Evolutionary conservation across 2,888 invertebrate genomes (phyloP), one percentile per base, ranked within the genome.

Genomic region (Microctonus hyperodae): DNA sequence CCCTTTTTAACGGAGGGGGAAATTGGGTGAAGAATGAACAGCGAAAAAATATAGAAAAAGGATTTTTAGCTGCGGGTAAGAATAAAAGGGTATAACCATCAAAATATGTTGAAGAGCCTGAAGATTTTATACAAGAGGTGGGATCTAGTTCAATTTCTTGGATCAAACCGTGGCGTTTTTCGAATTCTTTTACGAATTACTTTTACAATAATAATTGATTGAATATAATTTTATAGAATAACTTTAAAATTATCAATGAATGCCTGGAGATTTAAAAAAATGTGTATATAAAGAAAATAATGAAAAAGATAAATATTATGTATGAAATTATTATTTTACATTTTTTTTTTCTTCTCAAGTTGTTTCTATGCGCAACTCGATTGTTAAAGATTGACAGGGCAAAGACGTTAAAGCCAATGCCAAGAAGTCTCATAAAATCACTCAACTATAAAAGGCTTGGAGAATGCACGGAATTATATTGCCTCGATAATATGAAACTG

Each of bases 351-450:
- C 55, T 6, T 44, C 4, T 44, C 6, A 3, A 37, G 13, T 20
- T 16, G 7, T 16, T 20, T 16, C 16, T n/a, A n/a, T 44, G 16
- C 44, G 44, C 44, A 44, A 16, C 44, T 44, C n/a, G 44, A 44
- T 44, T 44, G 44, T 44, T 44, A 16, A 16, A 44, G 44, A 55
- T 55, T 55, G 55, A 55, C 55, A 55, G 55, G 37, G 53, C 35
- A 37, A 40, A 64, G 40, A 64, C 28, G 33, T 25, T 37, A 25
- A 20, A 20, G 40, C 56, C 59, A 59, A 65, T 65, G 59, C 65
- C 60, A 53, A 59, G 58, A 59, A 65, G 65, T 57, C 40, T 66
- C 76, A 74, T 79, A 78, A 80, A 79, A 76, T 75, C 78, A 75
- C 73, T 78, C 73, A 75, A 77, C 77, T 76, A 77, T 78, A 75